phyloP scores from a whole-genome alignment of 2,888 invertebrate genomes.

The Exephanes ischioxanthus region DNA sequence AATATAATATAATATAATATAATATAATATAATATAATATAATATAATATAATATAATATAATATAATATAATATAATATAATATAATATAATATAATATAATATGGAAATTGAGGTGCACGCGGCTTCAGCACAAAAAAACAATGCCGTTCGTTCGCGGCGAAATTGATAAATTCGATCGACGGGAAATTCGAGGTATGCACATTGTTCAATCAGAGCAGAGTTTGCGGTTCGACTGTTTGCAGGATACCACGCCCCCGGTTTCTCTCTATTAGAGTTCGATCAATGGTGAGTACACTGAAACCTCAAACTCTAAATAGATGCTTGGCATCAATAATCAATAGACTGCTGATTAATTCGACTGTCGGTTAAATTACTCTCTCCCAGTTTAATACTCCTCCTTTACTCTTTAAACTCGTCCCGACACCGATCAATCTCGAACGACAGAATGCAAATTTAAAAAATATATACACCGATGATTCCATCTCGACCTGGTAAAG shows the following conservation, averaged over 20 bases:
- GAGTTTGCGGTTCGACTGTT: conserved; percentile 9
- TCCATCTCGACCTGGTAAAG: not conserved
- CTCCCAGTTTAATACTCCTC: not conserved
- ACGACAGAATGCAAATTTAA: not conserved
- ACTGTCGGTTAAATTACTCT: not conserved
- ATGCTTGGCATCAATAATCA: conserved; percentile 12
- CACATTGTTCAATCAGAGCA: not conserved
- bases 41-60: too few species aligned
- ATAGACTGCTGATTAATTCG: conserved; percentile 29
- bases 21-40: too few species aligned
- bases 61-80: too few species aligned
- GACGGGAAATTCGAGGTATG: not conserved
- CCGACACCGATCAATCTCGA: not conserved
- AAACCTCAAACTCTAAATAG: conserved; percentile 31
- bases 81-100: too few species aligned
- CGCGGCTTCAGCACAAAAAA: not conserved
- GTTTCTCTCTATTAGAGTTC: conserved; percentile 24
- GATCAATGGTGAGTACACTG: conserved; percentile 37
- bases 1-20: too few species aligned
- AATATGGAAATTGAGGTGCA: too few species aligned
- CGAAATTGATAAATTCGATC: not conserved
- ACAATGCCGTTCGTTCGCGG: not conserved
- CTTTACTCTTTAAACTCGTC: not conserved
- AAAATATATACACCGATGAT: not conserved
- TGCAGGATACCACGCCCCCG: not conserved